A percentile compares a stretch with the other conserved stretches of the same genome.
phyloP scores from a whole-genome alignment of 2,113 vertebrate genomes.

The Caranx ignobilis region DNA sequence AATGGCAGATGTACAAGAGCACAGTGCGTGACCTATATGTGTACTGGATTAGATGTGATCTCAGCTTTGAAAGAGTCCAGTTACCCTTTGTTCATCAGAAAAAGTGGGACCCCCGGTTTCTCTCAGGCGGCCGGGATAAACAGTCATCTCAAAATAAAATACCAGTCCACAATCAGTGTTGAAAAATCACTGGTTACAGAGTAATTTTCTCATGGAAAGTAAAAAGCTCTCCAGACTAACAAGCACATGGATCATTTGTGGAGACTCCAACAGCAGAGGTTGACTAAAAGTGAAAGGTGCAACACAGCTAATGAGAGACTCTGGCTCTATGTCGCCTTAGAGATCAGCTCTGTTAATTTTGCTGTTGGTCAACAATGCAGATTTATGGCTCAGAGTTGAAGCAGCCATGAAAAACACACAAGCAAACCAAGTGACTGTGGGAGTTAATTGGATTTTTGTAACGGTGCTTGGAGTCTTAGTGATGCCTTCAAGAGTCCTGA shows the following conservation, averaged over 20 bases:
- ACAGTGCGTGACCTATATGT: slow-evolving; percentile 74
- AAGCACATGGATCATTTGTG: no score
- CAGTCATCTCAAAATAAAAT: slow-evolving; percentile 12
- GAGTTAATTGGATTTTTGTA: no score
- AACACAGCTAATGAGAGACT: no score
- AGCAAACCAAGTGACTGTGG: no score
- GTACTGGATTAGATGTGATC: slow-evolving; percentile 58
- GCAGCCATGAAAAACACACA: no score
- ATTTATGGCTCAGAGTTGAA: not conserved
- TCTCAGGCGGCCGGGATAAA: slow-evolving; percentile 7
- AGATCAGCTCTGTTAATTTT: not conserved
- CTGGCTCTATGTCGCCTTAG: not conserved
- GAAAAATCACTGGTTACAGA: not conserved
- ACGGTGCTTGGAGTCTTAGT: no score
- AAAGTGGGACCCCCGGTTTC: slow-evolving; percentile 10
- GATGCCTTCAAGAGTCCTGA: no score
- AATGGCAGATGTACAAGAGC: slow-evolving; percentile 72
- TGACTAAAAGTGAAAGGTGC: no score
- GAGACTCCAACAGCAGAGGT: no score
- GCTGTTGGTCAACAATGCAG: no score
- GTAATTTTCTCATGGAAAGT: no score
- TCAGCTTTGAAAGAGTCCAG: slow-evolving; percentile 39
- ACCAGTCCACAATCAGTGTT: not conserved
- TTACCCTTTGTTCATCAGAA: slow-evolving; percentile 51
- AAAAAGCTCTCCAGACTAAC: no score